These are phyloP conservation scores for Anser brachyrhynchus DNA, from an alignment of 2,113 vertebrate genomes.

Conservation along the genomic window DNA sequence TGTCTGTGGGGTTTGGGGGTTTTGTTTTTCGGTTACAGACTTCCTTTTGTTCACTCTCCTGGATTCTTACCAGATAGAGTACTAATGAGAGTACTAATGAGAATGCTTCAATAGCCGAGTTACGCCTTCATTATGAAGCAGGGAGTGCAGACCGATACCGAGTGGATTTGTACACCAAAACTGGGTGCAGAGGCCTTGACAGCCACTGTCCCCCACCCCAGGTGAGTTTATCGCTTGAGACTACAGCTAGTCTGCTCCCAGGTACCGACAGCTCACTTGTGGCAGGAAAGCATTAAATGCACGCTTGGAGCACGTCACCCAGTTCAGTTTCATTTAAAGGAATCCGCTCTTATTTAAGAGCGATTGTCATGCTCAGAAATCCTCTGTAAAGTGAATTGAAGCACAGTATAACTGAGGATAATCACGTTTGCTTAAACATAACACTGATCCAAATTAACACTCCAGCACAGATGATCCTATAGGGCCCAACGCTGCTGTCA, in stretches of 20 bases:
- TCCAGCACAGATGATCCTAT: background rate
- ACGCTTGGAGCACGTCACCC: background rate
- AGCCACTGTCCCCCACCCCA: background rate
- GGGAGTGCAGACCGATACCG: background rate
- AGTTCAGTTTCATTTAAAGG: background rate
- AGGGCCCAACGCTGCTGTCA: background rate
- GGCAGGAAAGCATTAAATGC: background rate
- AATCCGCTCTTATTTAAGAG: background rate
- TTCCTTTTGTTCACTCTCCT: background rate
- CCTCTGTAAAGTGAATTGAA: background rate
- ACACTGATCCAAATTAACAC: background rate
- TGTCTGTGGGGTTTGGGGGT: background rate
- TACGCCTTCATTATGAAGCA: background rate
- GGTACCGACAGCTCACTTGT: fast-evolving
- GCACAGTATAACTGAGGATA: background rate
- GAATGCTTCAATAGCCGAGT: background rate
- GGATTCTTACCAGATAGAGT: background rate
- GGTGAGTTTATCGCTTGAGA: background rate
- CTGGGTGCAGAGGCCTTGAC: background rate
- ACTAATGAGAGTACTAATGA: background rate
- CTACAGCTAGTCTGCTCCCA: background rate
- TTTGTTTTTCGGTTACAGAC: background rate
- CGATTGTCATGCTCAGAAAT: background rate
- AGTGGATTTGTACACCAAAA: background rate
- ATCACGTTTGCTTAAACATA: background rate